phyloP scores from a whole-genome alignment of 2,888 invertebrate genomes.

The Drosophila formosana region DNA sequence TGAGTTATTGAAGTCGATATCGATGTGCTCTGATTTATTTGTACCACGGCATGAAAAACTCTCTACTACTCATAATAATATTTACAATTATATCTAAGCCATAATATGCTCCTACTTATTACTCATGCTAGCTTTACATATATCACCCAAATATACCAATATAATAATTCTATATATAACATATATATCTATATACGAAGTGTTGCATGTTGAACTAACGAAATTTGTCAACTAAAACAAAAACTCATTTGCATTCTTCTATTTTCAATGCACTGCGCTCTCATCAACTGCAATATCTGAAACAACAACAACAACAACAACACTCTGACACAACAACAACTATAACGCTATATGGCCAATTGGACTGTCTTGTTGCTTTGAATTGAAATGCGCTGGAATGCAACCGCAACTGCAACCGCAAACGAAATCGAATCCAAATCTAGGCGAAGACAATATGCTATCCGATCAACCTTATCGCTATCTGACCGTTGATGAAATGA shows the following conservation, averaged over 20 bases:
- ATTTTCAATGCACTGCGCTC: conserved; percentile 79
- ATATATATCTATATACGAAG: conserved; percentile 35
- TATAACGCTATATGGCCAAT: conserved; percentile 68
- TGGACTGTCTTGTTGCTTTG: conserved; percentile 75
- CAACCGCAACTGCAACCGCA: conserved; percentile 43
- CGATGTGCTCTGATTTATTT: conserved; percentile 26
- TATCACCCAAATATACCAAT: conserved; percentile 45
- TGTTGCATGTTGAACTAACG: conserved; percentile 58
- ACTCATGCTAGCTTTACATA: conserved; percentile 59
- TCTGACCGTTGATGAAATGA: conserved; percentile 97
- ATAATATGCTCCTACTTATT: conserved; percentile 38
- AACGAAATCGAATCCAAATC: conserved; percentile 55
- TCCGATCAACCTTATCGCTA: conserved; percentile 96
- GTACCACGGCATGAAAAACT: conserved; percentile 42
- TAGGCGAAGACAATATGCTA: conserved; percentile 96
- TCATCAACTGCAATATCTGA: conserved; percentile 65
- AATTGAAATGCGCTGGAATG: conserved; percentile 75
- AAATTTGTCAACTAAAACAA: conserved; percentile 72
- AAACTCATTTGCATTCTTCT: conserved; percentile 81
- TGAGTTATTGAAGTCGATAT: conserved; percentile 19
- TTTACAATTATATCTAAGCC: conserved; percentile 29
- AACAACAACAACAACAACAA: conserved; percentile 45
- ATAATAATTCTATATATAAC: conserved; percentile 40
- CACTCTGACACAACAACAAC: conserved; percentile 48
- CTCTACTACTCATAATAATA: conserved; percentile 4